Conservation (phyloP, 2,888 invertebrate genomes). For the Heliothis peltigera region DNA sequence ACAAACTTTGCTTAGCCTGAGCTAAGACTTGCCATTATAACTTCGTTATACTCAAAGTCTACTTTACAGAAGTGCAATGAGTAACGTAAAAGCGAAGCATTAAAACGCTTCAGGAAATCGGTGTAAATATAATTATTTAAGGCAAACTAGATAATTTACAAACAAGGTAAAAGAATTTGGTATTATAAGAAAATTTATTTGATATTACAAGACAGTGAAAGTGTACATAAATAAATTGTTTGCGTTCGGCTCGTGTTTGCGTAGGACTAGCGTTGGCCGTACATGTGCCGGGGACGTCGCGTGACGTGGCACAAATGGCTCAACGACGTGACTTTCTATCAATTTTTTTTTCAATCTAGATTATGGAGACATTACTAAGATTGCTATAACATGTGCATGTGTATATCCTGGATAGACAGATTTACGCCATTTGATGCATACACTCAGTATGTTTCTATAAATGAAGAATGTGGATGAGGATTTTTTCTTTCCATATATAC, state of each 20-base stretch:
- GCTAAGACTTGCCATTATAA: slow-evolving; percentile 44
- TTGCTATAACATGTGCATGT: no score
- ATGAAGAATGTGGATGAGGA: no score
- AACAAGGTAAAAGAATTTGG: slow-evolving; percentile 32
- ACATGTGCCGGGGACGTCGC: slow-evolving; percentile 37
- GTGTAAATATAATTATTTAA: slow-evolving; percentile 24
- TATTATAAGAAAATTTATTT: slow-evolving; percentile 48
- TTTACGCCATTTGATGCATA: no score
- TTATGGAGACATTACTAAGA: neutral
- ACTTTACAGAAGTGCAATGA: slow-evolving; percentile 46
- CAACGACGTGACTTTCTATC: slow-evolving; percentile 8
- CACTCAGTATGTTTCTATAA: no score
- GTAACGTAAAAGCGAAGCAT: slow-evolving; percentile 12
- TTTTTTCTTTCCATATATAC: no score
- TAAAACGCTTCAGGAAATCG: slow-evolving; percentile 2
- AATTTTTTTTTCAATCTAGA: neutral
- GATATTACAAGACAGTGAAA: slow-evolving; percentile 33
- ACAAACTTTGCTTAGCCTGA: slow-evolving; percentile 44
- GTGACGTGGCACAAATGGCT: slow-evolving; percentile 5
- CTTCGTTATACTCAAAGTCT: slow-evolving; percentile 42
- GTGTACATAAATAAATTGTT: slow-evolving; percentile 56
- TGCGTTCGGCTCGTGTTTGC: slow-evolving; percentile 51
- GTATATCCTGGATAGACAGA: no score
- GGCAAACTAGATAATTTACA: slow-evolving; percentile 13
- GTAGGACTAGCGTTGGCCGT: slow-evolving; percentile 47